phyloP scores from a whole-genome alignment of 1,140 invertebrate genomes.

The Ctenoplectra terminalis region DNA sequence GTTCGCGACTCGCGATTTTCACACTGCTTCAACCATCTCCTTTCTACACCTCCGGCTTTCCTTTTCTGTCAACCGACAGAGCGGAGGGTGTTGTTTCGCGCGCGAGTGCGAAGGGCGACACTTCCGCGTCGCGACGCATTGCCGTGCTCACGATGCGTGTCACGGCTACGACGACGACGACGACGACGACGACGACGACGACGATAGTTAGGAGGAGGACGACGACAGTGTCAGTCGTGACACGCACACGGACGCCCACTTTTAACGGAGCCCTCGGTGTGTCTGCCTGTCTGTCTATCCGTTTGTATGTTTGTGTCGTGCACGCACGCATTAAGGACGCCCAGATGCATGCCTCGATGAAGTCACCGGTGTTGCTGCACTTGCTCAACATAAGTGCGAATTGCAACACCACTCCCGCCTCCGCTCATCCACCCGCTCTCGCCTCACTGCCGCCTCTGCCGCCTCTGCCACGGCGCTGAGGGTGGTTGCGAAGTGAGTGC shows the following conservation, averaged over 20 bases:
- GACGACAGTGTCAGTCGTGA: slow-evolving; percentile 1
- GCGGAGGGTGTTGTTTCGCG: slow-evolving; percentile 11
- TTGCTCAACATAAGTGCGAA: slow-evolving; percentile 81
- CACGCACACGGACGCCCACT: slow-evolving; percentile 47
- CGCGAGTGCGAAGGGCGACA: slow-evolving; percentile 75
- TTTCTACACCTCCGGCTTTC: background rate
- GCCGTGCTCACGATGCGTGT: slow-evolving; percentile 70
- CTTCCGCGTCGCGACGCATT: slow-evolving; percentile 75
- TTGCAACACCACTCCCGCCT: slow-evolving; percentile 76
- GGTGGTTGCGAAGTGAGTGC: slow-evolving; percentile 63
- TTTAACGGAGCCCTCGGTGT: slow-evolving; percentile 4
- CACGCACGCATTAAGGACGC: slow-evolving; percentile 50
- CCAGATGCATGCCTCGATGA: slow-evolving; percentile 52
- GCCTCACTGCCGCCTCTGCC: background rate
- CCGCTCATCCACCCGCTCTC: background rate
- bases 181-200: slow-evolving; percentile 22
- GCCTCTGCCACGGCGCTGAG: slow-evolving; percentile 30
- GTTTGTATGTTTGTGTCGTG: background rate
- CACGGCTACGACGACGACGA: slow-evolving; percentile 41
- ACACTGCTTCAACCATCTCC: slow-evolving; percentile 9
- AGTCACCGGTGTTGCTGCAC: slow-evolving; percentile 66
- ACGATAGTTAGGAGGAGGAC: slow-evolving; percentile 1
- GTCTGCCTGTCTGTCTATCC: slow-evolving; percentile 7
- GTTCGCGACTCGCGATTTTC: slow-evolving; percentile 32
- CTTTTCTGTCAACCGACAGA: background rate